These are phyloP conservation scores for Aptenodytes patagonicus DNA, from an alignment of 2,113 vertebrate species.

Conservation along the genomic window DNA sequence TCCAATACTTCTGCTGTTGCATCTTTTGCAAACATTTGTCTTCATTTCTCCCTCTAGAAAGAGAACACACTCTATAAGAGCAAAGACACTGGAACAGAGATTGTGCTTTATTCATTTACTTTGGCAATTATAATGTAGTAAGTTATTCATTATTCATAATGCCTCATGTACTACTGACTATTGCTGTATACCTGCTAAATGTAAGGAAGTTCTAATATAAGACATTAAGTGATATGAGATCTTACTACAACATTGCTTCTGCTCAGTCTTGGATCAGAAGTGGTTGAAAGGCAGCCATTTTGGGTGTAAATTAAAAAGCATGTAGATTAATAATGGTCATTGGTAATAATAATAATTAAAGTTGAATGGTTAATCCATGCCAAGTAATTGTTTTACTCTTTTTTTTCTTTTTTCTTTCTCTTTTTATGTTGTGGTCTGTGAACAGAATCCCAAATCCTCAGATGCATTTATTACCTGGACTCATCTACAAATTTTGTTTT, in stretches of 20 bases:
- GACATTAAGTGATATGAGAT: background rate
- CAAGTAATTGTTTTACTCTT: background rate
- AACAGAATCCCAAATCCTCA: background rate
- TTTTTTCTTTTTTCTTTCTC: background rate
- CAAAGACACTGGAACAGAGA: background rate
- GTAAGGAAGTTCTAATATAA: slow-evolving; percentile 9
- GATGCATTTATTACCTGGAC: background rate
- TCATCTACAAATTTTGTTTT: background rate
- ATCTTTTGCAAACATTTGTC: background rate
- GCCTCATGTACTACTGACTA: background rate
- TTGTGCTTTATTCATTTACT: slow-evolving; percentile 27
- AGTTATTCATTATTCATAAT: slow-evolving; percentile 44
- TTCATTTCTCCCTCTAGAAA: background rate
- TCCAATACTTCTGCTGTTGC: background rate
- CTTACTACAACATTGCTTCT: background rate
- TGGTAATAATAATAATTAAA: background rate
- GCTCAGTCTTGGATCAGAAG: background rate
- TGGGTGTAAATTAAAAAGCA: background rate
- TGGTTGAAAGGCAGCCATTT: background rate
- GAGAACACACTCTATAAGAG: background rate
- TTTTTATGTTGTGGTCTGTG: background rate
- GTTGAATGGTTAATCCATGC: background rate
- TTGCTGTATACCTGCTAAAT: background rate
- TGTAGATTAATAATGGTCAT: background rate
- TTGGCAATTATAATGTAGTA: slow-evolving; percentile 29